These are phyloP conservation scores for Zygogramma bicolorata DNA, from an alignment of 2,888 invertebrate genomes.

Conservation along the genomic window DNA sequence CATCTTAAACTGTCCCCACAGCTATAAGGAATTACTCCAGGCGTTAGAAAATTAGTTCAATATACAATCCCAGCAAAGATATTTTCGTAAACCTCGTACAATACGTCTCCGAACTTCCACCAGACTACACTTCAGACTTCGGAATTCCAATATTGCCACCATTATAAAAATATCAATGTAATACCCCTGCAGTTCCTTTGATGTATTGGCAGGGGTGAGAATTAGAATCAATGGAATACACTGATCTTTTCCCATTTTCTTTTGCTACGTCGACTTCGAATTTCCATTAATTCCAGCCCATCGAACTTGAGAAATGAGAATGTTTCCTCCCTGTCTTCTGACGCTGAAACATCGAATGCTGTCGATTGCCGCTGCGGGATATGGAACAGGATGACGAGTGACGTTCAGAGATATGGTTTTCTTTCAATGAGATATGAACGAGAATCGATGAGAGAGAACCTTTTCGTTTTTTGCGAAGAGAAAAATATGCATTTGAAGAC, in stretches of 20 bases:
- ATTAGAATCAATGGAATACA: not conserved
- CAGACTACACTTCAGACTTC: too few relatives aligned
- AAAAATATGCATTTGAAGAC: too few relatives aligned
- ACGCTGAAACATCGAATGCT: not conserved
- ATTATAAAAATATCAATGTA: not conserved
- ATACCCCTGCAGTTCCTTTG: not conserved
- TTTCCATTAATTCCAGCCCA: constrained; percentile 1
- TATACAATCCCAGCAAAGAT: too few relatives aligned
- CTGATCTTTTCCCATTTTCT: not conserved
- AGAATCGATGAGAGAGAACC: too few relatives aligned
- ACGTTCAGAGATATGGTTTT: not conserved
- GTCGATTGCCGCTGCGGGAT: not conserved
- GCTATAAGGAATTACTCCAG: too few relatives aligned
- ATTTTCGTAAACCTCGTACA: too few relatives aligned
- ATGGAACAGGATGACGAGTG: not conserved
- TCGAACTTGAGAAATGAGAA: not conserved
- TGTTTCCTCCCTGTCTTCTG: not conserved
- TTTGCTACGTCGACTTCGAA: not conserved
- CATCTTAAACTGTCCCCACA: too few relatives aligned
- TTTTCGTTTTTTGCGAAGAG: too few relatives aligned
- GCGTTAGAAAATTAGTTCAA: too few relatives aligned
- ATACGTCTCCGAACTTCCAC: too few relatives aligned
- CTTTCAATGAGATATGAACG: not conserved
- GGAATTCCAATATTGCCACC: not conserved
- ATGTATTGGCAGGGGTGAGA: not conserved